These are phyloP conservation scores for Heliconius melpomene DNA, from an alignment of 1,140 invertebrate species.

Conservation along the genomic window DNA sequence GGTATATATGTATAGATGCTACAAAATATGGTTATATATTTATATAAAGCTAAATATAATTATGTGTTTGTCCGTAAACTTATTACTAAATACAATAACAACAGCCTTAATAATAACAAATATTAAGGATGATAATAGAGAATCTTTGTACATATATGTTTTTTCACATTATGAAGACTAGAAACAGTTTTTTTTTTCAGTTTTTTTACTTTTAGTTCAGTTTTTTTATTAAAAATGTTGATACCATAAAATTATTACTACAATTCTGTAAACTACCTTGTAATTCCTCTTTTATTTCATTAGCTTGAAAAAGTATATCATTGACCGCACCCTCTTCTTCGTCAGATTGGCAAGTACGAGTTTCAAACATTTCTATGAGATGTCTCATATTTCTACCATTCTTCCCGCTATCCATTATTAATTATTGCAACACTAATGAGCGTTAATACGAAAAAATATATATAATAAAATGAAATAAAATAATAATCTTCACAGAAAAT, in stretches of 20 bases:
- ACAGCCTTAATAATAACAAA: not conserved
- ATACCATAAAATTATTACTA: no score
- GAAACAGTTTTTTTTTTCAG: no score
- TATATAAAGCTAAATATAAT: no score
- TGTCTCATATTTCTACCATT: slow-evolving; percentile 52
- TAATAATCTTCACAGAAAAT: not conserved
- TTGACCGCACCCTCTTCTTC: slow-evolving; percentile 49
- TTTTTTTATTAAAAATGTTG: not conserved
- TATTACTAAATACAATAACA: no score
- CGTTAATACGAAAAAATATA: not conserved
- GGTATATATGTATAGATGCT: no score
- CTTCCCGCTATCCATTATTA: slow-evolving; percentile 45
- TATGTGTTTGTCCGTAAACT: no score
- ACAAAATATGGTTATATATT: no score
- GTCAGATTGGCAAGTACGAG: slow-evolving; percentile 38
- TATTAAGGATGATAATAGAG: not conserved
- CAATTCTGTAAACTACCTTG: slow-evolving; percentile 24
- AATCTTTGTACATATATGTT: not conserved
- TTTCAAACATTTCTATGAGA: slow-evolving; percentile 71
- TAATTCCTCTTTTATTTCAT: slow-evolving; percentile 37
- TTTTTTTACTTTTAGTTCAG: no score
- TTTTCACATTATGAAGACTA: not conserved
- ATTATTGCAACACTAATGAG: not conserved
- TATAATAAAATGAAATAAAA: not conserved
- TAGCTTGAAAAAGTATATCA: slow-evolving; percentile 37